Evolutionary conservation across 2,888 invertebrate genomes (phyloP).

Genomic region (Heliconius ethilla): DNA sequence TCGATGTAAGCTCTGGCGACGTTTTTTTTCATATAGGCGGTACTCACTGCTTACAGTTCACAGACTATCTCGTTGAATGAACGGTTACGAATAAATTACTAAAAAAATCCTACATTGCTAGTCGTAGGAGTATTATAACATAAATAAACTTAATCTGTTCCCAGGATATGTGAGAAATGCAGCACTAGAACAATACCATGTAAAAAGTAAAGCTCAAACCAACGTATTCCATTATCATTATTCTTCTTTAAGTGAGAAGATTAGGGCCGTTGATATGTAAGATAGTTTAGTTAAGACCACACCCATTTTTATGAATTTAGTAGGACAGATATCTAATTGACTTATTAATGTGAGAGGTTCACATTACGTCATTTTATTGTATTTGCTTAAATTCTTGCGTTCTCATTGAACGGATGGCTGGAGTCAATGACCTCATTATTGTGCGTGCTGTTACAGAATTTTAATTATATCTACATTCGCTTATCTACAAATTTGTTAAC

Average conservation of each 20-base stretch:
- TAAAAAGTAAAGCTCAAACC: constrained; percentile 27
- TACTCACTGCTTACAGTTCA: constrained; percentile 39
- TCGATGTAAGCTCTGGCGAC: constrained; percentile 44
- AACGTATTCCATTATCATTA: background rate
- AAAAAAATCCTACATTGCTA: constrained; percentile 45
- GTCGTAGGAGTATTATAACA: constrained; percentile 41
- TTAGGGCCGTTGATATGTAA: background rate
- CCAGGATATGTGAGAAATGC: constrained; percentile 41
- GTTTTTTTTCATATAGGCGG: constrained; percentile 45
- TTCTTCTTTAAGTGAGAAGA: background rate
- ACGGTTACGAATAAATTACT: constrained; percentile 49
- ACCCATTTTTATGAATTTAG: constrained; percentile 15
- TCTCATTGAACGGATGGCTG: constrained; percentile 51
- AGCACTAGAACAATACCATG: constrained; percentile 25
- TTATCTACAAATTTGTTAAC: constrained; percentile 46
- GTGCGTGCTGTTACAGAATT: constrained; percentile 54
- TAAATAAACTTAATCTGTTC: constrained; percentile 41
- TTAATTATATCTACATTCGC: constrained; percentile 51
- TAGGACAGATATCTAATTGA: constrained; percentile 34
- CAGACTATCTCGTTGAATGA: constrained; percentile 46
- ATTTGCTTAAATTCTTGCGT: constrained; percentile 51
- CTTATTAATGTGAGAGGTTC: constrained; percentile 36
- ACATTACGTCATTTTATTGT: constrained; percentile 49
- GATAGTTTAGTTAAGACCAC: constrained; percentile 4
- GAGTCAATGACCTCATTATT: constrained; percentile 59